Percentiles rank a stretch among this genome's conserved stretches.
Conservation (phyloP, 92 coral and sea anemone genomes). For the Phymanthus crucifer region DNA sequence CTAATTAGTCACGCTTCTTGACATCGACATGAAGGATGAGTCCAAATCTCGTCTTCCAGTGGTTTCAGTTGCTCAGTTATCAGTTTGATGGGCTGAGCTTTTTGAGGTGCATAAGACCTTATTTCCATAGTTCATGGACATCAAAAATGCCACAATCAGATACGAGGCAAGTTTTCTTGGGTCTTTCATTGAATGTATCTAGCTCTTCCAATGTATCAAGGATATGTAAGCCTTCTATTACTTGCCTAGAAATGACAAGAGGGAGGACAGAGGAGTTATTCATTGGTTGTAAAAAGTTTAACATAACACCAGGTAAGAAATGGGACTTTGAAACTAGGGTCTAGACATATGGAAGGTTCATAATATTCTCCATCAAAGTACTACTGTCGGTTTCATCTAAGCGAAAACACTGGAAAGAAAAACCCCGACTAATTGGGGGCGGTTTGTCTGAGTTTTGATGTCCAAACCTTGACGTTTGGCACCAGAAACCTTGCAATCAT, state of each 20-base stretch:
- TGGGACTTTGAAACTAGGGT: too few relatives aligned
- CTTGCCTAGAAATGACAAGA: conserved; percentile 59
- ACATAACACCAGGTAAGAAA: too few relatives aligned
- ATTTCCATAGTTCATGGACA: conserved; percentile 72
- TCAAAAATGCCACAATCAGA: conserved; percentile 80
- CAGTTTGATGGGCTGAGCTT: not conserved
- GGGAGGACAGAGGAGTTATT: not conserved
- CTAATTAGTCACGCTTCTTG: not conserved
- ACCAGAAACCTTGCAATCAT: too few relatives aligned
- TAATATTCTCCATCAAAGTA: too few relatives aligned
- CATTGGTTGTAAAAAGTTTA: not conserved
- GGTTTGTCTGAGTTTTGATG: too few relatives aligned
- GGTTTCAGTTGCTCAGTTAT: not conserved
- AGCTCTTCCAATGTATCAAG: conserved; percentile 72
- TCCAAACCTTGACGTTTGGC: too few relatives aligned
- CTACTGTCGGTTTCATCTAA: too few relatives aligned
- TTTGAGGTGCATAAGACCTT: not conserved
- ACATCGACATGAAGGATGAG: not conserved
- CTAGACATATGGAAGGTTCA: too few relatives aligned
- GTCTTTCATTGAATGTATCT: conserved; percentile 93
- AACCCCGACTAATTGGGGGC: too few relatives aligned
- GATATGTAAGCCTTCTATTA: conserved; percentile 86
- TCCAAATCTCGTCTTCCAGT: not conserved
- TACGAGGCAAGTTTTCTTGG: conserved; percentile 76
- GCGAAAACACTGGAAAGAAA: too few relatives aligned